A percentile compares a stretch with the other conserved stretches of the same genome.
Evolutionary conservation across 2,888 invertebrate species (phyloP).

Genomic region (Stenodema calcarata): DNA sequence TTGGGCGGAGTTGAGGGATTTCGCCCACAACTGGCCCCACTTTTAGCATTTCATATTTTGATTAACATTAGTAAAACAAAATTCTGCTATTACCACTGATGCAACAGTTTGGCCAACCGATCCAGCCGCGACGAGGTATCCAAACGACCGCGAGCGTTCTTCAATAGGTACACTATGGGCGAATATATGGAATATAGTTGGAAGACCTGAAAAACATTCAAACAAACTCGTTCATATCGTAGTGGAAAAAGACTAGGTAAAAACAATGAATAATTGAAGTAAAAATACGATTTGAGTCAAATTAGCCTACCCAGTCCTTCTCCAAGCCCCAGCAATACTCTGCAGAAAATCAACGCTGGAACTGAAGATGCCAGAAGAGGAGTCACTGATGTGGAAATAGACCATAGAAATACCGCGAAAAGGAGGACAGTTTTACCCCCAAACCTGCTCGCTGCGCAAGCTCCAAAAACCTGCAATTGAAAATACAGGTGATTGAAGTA

Average conservation of each 20-base stretch:
- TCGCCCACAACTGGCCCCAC: not conserved
- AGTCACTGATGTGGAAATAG: conserved; percentile 73
- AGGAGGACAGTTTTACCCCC: conserved; percentile 74
- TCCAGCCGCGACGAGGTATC: conserved; percentile 74
- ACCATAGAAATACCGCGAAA: conserved; percentile 75
- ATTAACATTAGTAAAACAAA: not conserved
- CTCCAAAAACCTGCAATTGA: conserved; percentile 67
- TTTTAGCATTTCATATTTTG: not conserved
- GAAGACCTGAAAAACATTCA: conserved; percentile 66
- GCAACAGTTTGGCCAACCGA: conserved; percentile 79
- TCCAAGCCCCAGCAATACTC: conserved; percentile 74
- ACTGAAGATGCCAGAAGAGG: conserved; percentile 73
- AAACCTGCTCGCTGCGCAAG: conserved; percentile 71
- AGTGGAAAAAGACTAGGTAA: not conserved
- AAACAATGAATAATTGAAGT: too few species aligned
- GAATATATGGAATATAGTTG: conserved; percentile 78
- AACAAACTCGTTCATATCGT: not conserved
- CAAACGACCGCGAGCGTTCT: conserved; percentile 75
- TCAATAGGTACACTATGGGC: conserved; percentile 75
- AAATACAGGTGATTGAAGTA: too few species aligned
- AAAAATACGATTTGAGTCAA: not conserved
- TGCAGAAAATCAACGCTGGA: conserved; percentile 68
- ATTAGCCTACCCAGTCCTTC: conserved; percentile 71
- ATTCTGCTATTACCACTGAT: conserved; percentile 66
- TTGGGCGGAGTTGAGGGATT: too few species aligned